These are phyloP conservation scores for Epirrhoe alternata DNA, from an alignment of 2,888 invertebrate species.

Conservation along the genomic window DNA sequence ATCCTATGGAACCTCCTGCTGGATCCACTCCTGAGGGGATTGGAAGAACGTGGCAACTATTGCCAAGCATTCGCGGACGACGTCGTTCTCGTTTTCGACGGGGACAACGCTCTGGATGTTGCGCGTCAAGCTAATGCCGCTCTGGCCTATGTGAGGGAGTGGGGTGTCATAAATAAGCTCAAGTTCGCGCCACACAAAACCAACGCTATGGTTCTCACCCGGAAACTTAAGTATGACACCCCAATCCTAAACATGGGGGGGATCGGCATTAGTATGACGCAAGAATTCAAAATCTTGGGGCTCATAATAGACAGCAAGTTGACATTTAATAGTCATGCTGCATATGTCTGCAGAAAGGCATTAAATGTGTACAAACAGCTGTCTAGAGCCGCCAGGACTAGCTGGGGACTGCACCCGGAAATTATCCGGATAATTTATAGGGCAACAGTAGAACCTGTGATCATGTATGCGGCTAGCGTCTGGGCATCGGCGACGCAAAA, in stretches of 20 bases:
- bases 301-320: conserved; percentile 17
- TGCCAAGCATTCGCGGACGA: too few species aligned
- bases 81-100: conserved; percentile 12
- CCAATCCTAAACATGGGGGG: conserved; percentile 7
- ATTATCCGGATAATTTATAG: conserved; percentile 28
- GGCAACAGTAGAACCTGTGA: background rate
- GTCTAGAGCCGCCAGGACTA: conserved; percentile 12
- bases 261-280: conserved; percentile 12
- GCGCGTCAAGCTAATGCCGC: conserved; percentile 7
- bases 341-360: conserved; percentile 1
- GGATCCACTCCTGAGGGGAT: background rate
- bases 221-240: conserved; percentile 1
- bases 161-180: conserved; percentile 17
- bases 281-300: conserved; percentile 12
- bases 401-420: conserved; percentile 33
- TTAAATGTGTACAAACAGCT: conserved; percentile 3
- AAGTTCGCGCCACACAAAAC: conserved; percentile 15
- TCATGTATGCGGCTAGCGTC: conserved; percentile 6
- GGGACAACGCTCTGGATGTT: background rate
- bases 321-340: conserved; percentile 10
- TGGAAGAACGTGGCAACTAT: too few species aligned
- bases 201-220: conserved; percentile 4
- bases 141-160: conserved; percentile 11
- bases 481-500: conserved; percentile 6
- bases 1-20: background rate